Conservation (phyloP, 1,140 invertebrate genomes). For the Bombyx mandarina region DNA sequence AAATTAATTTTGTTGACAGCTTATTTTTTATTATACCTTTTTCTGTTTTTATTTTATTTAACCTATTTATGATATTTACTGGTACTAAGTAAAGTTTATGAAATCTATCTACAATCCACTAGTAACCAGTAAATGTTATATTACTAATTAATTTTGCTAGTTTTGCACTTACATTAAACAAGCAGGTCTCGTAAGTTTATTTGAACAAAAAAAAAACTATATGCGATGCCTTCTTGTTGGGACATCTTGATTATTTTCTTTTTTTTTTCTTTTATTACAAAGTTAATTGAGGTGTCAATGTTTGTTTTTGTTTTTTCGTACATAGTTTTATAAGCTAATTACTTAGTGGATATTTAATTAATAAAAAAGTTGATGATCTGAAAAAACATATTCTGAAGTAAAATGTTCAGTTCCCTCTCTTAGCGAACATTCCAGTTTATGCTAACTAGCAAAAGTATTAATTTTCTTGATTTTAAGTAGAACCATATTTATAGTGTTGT, state of each 20-base stretch:
- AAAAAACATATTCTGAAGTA: background rate
- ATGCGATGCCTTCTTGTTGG: slow-evolving; percentile 6
- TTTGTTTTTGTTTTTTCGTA: slow-evolving; percentile 22
- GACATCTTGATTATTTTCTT: slow-evolving; percentile 13
- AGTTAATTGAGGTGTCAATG: slow-evolving; percentile 14
- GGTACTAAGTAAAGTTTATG: slow-evolving; percentile 7
- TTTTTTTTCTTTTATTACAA: background rate
- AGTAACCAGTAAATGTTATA: slow-evolving; percentile 11
- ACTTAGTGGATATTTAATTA: slow-evolving; percentile 9
- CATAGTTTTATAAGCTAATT: slow-evolving; percentile 23
- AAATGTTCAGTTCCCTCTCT: background rate
- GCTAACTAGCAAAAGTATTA: too few relatives aligned
- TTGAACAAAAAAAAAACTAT: background rate
- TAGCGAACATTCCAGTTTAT: background rate
- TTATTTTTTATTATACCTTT: slow-evolving; percentile 46
- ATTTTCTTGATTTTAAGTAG: too few relatives aligned
- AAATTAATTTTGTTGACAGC: slow-evolving; percentile 45
- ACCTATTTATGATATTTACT: slow-evolving; percentile 35
- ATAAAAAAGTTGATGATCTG: background rate
- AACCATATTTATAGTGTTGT: too few relatives aligned
- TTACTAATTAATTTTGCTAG: slow-evolving; percentile 13
- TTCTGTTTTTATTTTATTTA: slow-evolving; percentile 26
- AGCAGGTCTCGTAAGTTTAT: too few relatives aligned
- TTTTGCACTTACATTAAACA: slow-evolving; percentile 16
- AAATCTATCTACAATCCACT: slow-evolving; percentile 2